A percentile compares a stretch with the other conserved stretches of the same genome.
Conservation (phyloP, 2,113 vertebrate species). For the Pomatostomus ruficeps region DNA sequence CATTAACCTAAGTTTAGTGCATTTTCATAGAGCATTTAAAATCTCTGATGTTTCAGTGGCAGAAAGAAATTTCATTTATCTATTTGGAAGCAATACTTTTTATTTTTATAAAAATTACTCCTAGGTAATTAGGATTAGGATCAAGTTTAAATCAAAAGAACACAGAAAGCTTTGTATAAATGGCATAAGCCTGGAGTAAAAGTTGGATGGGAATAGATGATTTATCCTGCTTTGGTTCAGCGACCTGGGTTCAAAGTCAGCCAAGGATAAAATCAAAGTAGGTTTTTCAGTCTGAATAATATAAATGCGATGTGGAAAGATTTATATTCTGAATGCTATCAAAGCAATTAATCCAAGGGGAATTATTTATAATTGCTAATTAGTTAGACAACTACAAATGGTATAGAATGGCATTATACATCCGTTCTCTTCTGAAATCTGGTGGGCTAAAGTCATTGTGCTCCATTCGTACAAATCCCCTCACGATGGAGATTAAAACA, state of each 20-base stretch:
- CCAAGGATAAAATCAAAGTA: conserved; percentile 39
- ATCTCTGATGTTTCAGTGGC: background rate
- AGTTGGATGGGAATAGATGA: background rate
- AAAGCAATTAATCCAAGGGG: conserved; percentile 41
- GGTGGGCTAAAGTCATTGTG: conserved; percentile 16
- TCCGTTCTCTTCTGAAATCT: conserved; percentile 20
- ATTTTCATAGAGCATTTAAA: background rate
- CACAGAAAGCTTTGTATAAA: background rate
- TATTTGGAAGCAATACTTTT: background rate
- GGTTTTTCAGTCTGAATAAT: background rate
- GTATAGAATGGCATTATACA: conserved; percentile 10
- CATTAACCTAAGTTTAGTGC: background rate
- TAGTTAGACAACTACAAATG: conserved; percentile 39
- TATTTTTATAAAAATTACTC: background rate
- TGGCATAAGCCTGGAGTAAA: background rate
- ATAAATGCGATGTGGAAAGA: conserved; percentile 23
- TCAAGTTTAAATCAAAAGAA: background rate
- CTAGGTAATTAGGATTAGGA: background rate
- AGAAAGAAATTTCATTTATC: background rate
- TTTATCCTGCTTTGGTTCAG: background rate
- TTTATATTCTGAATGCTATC: conserved; percentile 42
- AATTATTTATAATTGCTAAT: conserved; percentile 56
- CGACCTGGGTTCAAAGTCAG: conserved; percentile 35
- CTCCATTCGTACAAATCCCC: conserved; percentile 30
- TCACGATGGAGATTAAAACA: conserved; percentile 47